Conservation (phyloP, 2,888 invertebrate species). For the Ephialtes manifestator region DNA sequence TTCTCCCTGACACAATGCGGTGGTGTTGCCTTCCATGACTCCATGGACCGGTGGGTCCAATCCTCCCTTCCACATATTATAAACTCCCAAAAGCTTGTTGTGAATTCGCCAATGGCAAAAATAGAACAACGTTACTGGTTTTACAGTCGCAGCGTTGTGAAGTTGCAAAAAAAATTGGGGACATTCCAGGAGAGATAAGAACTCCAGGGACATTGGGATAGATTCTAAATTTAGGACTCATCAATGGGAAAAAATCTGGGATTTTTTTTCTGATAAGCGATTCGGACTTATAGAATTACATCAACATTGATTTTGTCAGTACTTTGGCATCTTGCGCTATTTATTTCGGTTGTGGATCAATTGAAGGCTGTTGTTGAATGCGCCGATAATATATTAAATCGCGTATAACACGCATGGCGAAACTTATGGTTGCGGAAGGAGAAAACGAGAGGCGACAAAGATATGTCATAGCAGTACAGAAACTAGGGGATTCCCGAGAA, state of each 20-base stretch:
- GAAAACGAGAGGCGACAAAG: conserved; percentile 12
- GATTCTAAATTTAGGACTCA: too few relatives aligned
- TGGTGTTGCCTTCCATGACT: conserved; percentile 6
- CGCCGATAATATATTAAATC: conserved; percentile 41
- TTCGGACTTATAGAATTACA: too few relatives aligned
- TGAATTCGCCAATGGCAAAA: conserved; percentile 67
- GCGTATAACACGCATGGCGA: conserved; percentile 7
- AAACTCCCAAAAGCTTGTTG: conserved; percentile 53
- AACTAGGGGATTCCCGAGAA: conserved; percentile 22
- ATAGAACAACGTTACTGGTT: conserved; percentile 54
- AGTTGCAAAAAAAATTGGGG: not conserved
- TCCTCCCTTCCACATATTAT: conserved; percentile 5
- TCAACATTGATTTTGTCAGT: too few relatives aligned
- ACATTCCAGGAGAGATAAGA: not conserved
- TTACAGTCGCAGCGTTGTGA: not conserved
- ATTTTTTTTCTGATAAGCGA: too few relatives aligned
- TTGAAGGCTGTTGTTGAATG: conserved; percentile 1
- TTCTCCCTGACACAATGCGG: conserved; percentile 28
- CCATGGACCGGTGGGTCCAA: conserved; percentile 13
- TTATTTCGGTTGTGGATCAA: too few relatives aligned
- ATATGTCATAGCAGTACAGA: conserved; percentile 13
- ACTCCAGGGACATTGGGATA: too few relatives aligned
- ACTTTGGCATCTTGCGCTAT: too few relatives aligned
- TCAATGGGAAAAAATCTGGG: too few relatives aligned
- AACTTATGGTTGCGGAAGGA: not conserved